Conservation (phyloP, 2,797 vertebrate genomes). For the Gambusia yucatana region DNA sequence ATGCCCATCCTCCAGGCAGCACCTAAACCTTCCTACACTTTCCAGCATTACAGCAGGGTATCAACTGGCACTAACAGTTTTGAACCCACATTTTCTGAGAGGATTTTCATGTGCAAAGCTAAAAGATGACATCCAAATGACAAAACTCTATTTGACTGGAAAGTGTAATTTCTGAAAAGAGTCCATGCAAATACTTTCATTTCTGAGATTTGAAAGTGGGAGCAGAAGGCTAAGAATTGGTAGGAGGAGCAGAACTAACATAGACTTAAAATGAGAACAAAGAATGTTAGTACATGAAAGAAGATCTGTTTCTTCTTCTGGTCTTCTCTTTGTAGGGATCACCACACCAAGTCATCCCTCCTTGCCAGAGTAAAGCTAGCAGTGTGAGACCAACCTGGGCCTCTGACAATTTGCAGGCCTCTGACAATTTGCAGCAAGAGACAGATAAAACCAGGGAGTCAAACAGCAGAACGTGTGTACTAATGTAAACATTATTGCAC, state of each 20-base stretch:
- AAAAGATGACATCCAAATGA: neutral
- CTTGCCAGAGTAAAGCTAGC: neutral
- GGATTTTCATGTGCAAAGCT: neutral
- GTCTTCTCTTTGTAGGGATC: too few relatives aligned
- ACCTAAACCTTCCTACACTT: neutral
- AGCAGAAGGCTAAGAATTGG: neutral
- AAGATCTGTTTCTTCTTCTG: neutral
- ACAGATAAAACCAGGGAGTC: neutral
- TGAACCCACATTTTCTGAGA: neutral
- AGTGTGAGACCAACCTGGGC: neutral
- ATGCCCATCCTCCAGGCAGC: neutral
- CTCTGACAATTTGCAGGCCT: neutral
- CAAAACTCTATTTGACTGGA: neutral
- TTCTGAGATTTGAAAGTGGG: neutral
- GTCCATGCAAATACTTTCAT: neutral
- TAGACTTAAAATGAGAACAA: neutral
- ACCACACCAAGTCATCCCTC: too few relatives aligned
- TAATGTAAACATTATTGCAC: neutral
- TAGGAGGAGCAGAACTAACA: neutral
- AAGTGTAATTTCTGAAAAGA: neutral
- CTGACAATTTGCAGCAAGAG: neutral
- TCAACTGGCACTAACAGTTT: neutral
- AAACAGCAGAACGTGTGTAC: too few relatives aligned
- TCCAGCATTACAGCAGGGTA: neutral
- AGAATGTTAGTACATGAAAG: neutral